Evolutionary conservation across 1,140 invertebrate genomes (phyloP).

Genomic region (Brachionus rotundiformis): DNA sequence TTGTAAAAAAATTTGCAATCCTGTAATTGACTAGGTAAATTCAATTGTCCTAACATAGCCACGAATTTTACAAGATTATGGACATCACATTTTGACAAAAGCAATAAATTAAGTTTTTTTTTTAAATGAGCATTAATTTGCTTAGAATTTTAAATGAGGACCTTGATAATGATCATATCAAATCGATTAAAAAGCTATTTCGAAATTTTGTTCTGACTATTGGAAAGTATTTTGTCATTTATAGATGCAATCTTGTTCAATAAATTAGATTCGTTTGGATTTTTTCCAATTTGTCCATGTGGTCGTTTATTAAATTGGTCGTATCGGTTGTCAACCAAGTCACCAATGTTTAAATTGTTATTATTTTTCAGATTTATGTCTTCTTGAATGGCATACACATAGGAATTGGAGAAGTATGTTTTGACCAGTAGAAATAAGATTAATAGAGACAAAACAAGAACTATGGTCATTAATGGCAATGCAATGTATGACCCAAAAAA

Average conservation of each 20-base stretch:
- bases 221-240: neutral
- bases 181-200: neutral
- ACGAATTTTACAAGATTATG: neutral
- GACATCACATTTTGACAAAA: neutral
- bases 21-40: conserved; percentile 2
- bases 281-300: neutral
- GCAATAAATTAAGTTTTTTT: neutral
- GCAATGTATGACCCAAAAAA: conserved; percentile 50
- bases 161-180: neutral
- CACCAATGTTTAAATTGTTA: conserved; percentile 20
- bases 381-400: conserved; percentile 39
- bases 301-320: conserved; percentile 14
- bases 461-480: conserved; percentile 44
- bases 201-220: neutral
- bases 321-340: conserved; percentile 24
- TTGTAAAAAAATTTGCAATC: neutral
- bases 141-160: neutral
- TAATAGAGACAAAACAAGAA: conserved; percentile 40
- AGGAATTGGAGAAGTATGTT: conserved; percentile 51
- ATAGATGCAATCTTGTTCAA: neutral
- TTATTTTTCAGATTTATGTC: conserved; percentile 20
- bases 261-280: neutral
- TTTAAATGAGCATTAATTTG: neutral
- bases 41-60: neutral
- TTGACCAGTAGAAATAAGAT: conserved; percentile 44